Evolutionary conservation across 1,140 invertebrate species (phyloP).

Genomic region (Yoshiicerus persimilis): DNA sequence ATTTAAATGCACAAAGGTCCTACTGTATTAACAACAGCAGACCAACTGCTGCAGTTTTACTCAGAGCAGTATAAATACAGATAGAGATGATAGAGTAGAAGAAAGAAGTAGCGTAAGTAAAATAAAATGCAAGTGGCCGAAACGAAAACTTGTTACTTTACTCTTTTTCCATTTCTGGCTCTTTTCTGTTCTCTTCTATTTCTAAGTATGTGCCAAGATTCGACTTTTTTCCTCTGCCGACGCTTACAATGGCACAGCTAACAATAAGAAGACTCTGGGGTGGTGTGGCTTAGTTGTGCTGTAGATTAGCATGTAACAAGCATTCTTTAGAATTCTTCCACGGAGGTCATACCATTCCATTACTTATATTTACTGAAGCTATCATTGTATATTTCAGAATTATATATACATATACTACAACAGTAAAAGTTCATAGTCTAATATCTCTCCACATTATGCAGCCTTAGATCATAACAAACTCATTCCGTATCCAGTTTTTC

Average conservation of each 20-base stretch:
- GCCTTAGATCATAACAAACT: not conserved
- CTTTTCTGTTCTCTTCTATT: not conserved
- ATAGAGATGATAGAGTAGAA: too few relatives aligned
- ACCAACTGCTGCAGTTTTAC: not conserved
- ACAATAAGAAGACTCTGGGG: not conserved
- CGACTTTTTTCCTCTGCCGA: not conserved
- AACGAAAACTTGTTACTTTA: conserved; percentile 7
- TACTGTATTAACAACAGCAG: too few relatives aligned
- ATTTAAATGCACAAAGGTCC: not conserved
- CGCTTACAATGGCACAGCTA: not conserved
- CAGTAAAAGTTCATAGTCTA: not conserved
- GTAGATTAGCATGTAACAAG: not conserved
- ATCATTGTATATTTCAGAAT: not conserved
- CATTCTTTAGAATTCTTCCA: not conserved
- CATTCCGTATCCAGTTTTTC: not conserved
- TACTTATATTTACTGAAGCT: not conserved
- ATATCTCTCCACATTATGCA: not conserved
- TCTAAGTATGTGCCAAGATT: not conserved
- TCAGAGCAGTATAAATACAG: too few relatives aligned
- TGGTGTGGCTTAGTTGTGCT: not conserved
- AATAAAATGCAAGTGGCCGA: not conserved
- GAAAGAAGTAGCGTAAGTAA: not conserved
- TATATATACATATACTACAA: not conserved
- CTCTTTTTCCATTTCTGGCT: not conserved
- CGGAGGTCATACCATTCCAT: not conserved